Evolutionary conservation across 2,797 vertebrate genomes (phyloP).

Genomic region (Sciurus carolinensis): DNA sequence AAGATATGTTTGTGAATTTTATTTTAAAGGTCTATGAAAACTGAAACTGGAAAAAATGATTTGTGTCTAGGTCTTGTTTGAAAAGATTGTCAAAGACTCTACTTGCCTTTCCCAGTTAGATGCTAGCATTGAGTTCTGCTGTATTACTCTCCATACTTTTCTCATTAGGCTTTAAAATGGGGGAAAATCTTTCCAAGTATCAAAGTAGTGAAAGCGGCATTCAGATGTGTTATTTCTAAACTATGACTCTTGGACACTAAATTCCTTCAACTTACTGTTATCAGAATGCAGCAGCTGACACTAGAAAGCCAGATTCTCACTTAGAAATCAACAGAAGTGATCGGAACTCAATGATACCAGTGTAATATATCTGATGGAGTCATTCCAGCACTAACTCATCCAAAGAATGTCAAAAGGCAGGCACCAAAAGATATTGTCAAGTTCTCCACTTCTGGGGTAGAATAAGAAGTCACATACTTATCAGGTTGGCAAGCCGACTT

Average conservation of each 20-base stretch:
- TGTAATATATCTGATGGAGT: slow-evolving; percentile 3
- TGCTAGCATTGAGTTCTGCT: slow-evolving; percentile 15
- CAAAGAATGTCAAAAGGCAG: slow-evolving; percentile 58
- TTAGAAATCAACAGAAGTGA: slow-evolving; percentile 44
- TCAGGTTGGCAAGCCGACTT: slow-evolving; percentile 21
- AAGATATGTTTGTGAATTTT: slow-evolving; percentile 44
- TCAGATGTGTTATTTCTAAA: slow-evolving; percentile 62
- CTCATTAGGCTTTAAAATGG: slow-evolving; percentile 41
- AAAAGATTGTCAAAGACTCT: slow-evolving; percentile 65
- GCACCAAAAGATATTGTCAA: background rate
- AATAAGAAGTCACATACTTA: slow-evolving; percentile 19
- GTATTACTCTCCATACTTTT: slow-evolving; percentile 18
- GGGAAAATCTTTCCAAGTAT: slow-evolving; percentile 34
- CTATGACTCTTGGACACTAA: slow-evolving; percentile 35
- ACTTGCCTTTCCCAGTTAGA: slow-evolving; percentile 64
- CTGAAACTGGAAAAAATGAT: slow-evolving; percentile 16
- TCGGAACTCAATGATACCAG: background rate
- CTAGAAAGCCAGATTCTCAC: slow-evolving; percentile 46
- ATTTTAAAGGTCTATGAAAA: slow-evolving; percentile 23
- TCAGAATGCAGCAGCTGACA: background rate
- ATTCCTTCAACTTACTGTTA: slow-evolving; percentile 35
- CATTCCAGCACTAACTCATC: background rate
- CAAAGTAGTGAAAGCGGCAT: slow-evolving; percentile 61
- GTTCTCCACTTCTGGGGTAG: background rate
- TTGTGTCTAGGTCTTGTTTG: slow-evolving; percentile 56